A percentile compares a stretch with the other conserved stretches of the same genome.
These are phyloP conservation scores for Pissodes strobi DNA, from an alignment of 1,140 invertebrate species.

Conservation along the genomic window DNA sequence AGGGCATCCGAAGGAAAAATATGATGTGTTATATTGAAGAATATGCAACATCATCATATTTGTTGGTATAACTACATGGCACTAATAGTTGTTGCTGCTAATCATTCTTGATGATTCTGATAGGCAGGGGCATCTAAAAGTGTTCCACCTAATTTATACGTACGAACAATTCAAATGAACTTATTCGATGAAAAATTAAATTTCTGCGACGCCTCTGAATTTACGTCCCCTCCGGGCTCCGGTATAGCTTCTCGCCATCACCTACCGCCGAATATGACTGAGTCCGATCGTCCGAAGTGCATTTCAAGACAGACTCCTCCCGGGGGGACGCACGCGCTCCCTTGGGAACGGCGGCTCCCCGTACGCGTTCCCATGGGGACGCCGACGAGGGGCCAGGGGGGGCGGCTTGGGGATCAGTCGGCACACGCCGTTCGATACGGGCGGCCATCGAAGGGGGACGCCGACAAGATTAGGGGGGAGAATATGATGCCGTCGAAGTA, in stretches of 20 bases:
- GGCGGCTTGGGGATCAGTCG: conserved; percentile 46
- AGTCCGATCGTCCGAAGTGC: conserved; percentile 42
- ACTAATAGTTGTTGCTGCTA: too few species aligned
- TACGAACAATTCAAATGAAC: too few species aligned
- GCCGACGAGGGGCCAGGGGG: conserved; percentile 39
- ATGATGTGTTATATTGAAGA: too few species aligned
- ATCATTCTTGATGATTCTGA: too few species aligned
- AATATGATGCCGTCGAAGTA: conserved; percentile 11
- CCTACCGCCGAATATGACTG: conserved; percentile 11
- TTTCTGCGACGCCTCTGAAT: neutral
- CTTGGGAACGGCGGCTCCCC: conserved; percentile 42
- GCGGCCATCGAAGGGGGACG: conserved; percentile 46
- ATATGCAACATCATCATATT: too few species aligned
- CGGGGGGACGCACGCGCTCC: conserved; percentile 51
- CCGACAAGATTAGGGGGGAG: conserved; percentile 24
- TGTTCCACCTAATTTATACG: too few species aligned
- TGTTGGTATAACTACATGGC: too few species aligned
- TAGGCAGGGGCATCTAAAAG: too few species aligned
- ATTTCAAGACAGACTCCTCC: conserved; percentile 55
- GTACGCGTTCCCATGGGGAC: conserved; percentile 59
- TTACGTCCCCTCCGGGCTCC: neutral
- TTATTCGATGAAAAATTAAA: neutral
- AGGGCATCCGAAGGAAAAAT: too few species aligned
- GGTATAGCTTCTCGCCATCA: too few species aligned
- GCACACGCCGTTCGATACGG: conserved; percentile 49